Evolutionary conservation across 2,113 vertebrate species (phyloP), one percentile per base, ranked within the genome.

Genomic region (Periophthalmus modestus): DNA sequence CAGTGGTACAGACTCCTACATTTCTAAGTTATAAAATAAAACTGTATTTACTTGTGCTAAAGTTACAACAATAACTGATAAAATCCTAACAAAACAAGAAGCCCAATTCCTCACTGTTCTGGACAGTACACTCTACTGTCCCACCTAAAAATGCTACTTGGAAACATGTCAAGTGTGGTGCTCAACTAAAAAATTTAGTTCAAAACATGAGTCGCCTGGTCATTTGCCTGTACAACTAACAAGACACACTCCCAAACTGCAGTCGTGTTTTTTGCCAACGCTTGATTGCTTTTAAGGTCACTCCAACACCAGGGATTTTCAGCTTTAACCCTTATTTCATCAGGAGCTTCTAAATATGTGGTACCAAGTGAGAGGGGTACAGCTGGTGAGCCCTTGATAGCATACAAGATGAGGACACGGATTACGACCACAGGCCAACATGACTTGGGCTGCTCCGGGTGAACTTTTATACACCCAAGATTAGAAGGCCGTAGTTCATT

Each of bases 371-470:
- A 77, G 2, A 55, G 61, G 59, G 67, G 65, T 23, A 62, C 80
- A 82, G 73, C 74, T 78, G 74, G 71, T 79, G 39, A 75, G 62
- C 66, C 67, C 66, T 69, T 66, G 79, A 73, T 52, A 69, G 74
- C 47, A 33, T 52, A 77, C 65, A 80, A 79, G 77, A 90, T 79
- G 52, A 58, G 61, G 66, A 63, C 36, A 73, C 68, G 79, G 81
- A 90, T 89, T 77, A 86, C 69, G 34, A 79, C 66, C 43, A 50
- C 78, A 77, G 73, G 72, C 72, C 81, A 89, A 85, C 73, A 75
- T 43, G 69, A 77, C 72, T 79, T 81, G 63, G 15, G 57, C 36
- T 61, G 39, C 39, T 43, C 39, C 57, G 68, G 2, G 5, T 28
- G n/a, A 5, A 72, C 65, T 78, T 16, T 81, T 34, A 39, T 66